Evolutionary conservation across 2,113 vertebrate genomes (phyloP), one percentile per base, ranked within the genome.

Genomic region (Gila orcuttii): DNA sequence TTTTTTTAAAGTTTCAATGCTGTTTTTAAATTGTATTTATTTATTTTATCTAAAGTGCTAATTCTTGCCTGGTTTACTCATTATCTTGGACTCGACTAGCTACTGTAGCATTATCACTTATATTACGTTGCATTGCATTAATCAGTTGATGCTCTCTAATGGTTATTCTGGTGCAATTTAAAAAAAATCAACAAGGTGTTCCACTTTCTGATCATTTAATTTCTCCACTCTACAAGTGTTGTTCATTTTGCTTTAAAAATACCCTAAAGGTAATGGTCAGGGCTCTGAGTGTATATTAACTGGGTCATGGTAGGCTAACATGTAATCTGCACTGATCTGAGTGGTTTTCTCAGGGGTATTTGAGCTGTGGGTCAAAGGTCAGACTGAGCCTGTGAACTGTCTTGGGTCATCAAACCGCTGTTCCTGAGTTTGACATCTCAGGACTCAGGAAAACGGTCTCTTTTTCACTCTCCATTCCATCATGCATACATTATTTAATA

Each of bases 401-500:
- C 55, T 74, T 60, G 55, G 62, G 76, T 85, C 76, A 66, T 10
- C 8, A 66, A 84, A 88, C 73, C 25, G 11, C 17, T 31, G 39
- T 45, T 23, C 36, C 13, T 36, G 31, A 52, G 77, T 88, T 68
- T 83, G 87, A 88, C 87, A 88, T 88, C 82, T 82, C 64, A 62
- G 60, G 77, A 69, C 87, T 47, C 50, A n/a, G 36, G 33, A 7
- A 23, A 60, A 12, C 10, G 13, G 13, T 39, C n/a, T 62, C 39
- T 31, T 25, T 28, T 33, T 68, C 33, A 59, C 62, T 11, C 78
- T 81, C 39, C 47, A 47, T 82, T 28, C 57, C 79, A 71, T 85
- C 73, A 82, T 82, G 75, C 66, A 88, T 82, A 85, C 85, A 85
- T 82, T 15, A 82, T 82, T 86, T 21, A 69, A 78, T 81, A 57